Evolutionary conservation across 2,113 vertebrate genomes (phyloP).

Genomic region (Pongo pygmaeus): DNA sequence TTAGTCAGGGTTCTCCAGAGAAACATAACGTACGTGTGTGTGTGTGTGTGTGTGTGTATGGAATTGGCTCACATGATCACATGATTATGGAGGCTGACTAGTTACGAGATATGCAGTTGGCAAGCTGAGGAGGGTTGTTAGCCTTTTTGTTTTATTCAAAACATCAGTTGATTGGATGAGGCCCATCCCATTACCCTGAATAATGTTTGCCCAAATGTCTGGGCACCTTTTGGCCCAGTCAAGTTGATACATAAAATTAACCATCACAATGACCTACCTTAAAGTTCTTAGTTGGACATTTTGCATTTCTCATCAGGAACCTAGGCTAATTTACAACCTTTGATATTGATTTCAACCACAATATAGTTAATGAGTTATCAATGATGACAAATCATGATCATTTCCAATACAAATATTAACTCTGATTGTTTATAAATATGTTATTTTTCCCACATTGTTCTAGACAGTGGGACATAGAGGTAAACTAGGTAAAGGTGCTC

Average conservation of each 20-base stretch:
- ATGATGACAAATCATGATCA: background rate
- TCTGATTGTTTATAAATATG: background rate
- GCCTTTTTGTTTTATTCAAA: background rate
- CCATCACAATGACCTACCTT: background rate
- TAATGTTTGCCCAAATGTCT: background rate
- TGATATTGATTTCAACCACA: background rate
- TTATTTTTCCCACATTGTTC: background rate
- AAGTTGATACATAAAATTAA: slow-evolving; percentile 16
- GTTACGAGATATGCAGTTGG: background rate
- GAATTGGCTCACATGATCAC: background rate
- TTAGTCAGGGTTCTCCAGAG: background rate
- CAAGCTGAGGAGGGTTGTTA: background rate
- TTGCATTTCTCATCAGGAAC: background rate
- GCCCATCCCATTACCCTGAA: background rate
- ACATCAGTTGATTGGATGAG: background rate
- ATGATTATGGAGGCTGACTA: background rate
- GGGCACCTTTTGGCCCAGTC: background rate
- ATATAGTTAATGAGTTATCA: background rate
- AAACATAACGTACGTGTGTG: background rate
- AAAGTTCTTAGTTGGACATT: background rate
- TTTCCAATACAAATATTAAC: background rate
- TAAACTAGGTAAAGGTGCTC: background rate
- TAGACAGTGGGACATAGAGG: background rate
- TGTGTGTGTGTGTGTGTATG: background rate
- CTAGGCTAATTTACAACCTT: background rate